A percentile compares a stretch with the other conserved stretches of the same genome.
phyloP scores from a whole-genome alignment of 2,797 vertebrate species.

The Crocodylus rhombifer region DNA sequence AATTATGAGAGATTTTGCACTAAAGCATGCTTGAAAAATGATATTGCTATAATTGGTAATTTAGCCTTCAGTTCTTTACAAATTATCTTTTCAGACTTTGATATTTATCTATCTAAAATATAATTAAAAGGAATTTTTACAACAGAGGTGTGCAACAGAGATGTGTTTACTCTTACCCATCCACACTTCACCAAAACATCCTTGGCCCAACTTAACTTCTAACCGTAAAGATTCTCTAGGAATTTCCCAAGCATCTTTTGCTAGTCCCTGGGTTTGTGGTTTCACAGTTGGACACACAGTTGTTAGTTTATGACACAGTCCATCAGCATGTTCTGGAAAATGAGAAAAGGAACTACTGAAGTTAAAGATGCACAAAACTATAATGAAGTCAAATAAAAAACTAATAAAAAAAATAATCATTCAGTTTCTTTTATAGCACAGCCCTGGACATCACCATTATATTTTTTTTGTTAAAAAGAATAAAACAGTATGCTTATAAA shows the following conservation, averaged over 20 bases:
- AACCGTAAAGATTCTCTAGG: conserved; percentile 93
- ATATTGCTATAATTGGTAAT: not conserved
- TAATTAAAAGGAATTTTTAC: not conserved
- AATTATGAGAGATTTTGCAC: not conserved
- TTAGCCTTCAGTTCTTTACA: not conserved
- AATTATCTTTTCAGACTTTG: not conserved
- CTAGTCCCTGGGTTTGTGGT: conserved; percentile 96
- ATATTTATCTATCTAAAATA: not conserved
- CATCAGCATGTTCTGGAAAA: conserved; percentile 92
- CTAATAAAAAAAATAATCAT: not conserved
- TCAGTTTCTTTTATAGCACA: not conserved
- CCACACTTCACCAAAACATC: conserved; percentile 98
- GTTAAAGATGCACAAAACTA: not conserved
- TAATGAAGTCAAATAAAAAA: not conserved
- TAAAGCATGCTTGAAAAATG: not conserved
- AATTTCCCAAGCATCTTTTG: conserved; percentile 98
- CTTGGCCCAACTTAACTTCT: conserved; percentile 96
- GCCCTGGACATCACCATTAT: not conserved
- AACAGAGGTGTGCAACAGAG: not conserved
- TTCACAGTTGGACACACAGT: conserved; percentile 95
- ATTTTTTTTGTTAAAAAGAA: not conserved
- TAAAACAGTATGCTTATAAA: not conserved
- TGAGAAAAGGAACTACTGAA: not conserved
- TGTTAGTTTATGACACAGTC: conserved; percentile 95
- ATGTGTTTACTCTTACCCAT: conserved; percentile 88